Percentiles rank a stretch among this genome's conserved stretches.
Conservation (phyloP, 2,797 vertebrate genomes). For the Bradypodion ventrale region DNA sequence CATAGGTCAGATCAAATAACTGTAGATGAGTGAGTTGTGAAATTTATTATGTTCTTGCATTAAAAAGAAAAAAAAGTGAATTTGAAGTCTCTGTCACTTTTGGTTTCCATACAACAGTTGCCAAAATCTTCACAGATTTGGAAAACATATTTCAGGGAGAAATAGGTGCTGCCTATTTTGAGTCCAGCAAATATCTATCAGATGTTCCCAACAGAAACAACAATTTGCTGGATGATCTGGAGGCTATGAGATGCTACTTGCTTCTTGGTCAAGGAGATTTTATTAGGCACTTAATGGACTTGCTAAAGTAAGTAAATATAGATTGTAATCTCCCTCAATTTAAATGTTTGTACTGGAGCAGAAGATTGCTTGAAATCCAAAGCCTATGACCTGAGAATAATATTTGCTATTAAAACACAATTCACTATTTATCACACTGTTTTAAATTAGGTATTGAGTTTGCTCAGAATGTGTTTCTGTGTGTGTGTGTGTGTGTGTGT, state of each 20-base stretch:
- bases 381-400: neutral
- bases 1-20: neutral
- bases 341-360: neutral
- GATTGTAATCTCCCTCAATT: conserved; percentile 29
- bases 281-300: conserved; percentile 97
- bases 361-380: neutral
- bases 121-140: conserved; percentile 92
- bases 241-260: conserved; percentile 96
- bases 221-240: conserved; percentile 93
- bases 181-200: conserved; percentile 95
- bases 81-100: neutral
- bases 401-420: neutral
- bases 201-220: conserved; percentile 94
- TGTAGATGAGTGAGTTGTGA: too few species aligned
- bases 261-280: conserved; percentile 98
- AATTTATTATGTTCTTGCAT: neutral
- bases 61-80: conserved; percentile 12
- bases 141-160: conserved; percentile 95
- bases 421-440: conserved; percentile 1
- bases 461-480: neutral
- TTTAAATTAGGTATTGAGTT: neutral
- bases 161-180: conserved; percentile 94
- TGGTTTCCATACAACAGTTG: conserved; percentile 73
- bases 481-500: too few species aligned
- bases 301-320: conserved; percentile 89